Conservation (phyloP, 2,888 invertebrate species). For the Busseola fusca region DNA sequence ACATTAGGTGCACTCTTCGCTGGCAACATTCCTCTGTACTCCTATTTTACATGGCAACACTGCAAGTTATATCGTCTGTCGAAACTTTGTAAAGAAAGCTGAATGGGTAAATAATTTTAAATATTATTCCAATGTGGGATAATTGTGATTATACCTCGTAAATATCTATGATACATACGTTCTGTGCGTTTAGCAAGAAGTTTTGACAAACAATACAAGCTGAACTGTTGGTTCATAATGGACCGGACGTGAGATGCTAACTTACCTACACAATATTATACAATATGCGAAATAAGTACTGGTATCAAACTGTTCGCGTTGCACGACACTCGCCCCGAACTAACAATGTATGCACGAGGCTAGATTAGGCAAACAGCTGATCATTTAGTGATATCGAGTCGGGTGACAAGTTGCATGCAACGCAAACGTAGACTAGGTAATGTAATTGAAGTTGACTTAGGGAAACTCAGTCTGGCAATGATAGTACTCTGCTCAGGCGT, state of each 20-base stretch:
- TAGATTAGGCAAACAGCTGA: slow-evolving; percentile 20
- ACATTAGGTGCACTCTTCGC: slow-evolving; percentile 78
- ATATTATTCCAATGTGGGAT: slow-evolving; percentile 53
- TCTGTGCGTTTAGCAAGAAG: slow-evolving; percentile 49
- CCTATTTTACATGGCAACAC: slow-evolving; percentile 68
- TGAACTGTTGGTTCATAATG: slow-evolving; percentile 67
- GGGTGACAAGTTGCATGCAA: slow-evolving; percentile 56
- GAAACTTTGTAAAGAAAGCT: slow-evolving; percentile 57
- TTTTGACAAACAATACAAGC: slow-evolving; percentile 59
- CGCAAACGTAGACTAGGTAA: slow-evolving; percentile 69
- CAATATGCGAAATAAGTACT: slow-evolving; percentile 74
- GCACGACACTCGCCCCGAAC: slow-evolving; percentile 56
- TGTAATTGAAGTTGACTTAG: slow-evolving; percentile 66
- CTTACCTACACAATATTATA: slow-evolving; percentile 75
- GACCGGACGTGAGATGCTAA: slow-evolving; percentile 79
- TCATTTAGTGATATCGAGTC: slow-evolving; percentile 23
- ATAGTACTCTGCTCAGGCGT: slow-evolving; percentile 50
- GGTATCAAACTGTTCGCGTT: slow-evolving; percentile 62
- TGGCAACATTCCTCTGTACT: slow-evolving; percentile 73
- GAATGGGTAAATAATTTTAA: slow-evolving; percentile 54
- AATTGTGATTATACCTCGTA: slow-evolving; percentile 39
- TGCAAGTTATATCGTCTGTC: slow-evolving; percentile 59
- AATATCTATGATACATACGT: slow-evolving; percentile 30
- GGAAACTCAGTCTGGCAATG: slow-evolving; percentile 77
- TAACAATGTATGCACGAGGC: slow-evolving; percentile 30